These are phyloP conservation scores for Ictalurus punctatus DNA, from an alignment of 2,113 vertebrate species.

Conservation along the genomic window DNA sequence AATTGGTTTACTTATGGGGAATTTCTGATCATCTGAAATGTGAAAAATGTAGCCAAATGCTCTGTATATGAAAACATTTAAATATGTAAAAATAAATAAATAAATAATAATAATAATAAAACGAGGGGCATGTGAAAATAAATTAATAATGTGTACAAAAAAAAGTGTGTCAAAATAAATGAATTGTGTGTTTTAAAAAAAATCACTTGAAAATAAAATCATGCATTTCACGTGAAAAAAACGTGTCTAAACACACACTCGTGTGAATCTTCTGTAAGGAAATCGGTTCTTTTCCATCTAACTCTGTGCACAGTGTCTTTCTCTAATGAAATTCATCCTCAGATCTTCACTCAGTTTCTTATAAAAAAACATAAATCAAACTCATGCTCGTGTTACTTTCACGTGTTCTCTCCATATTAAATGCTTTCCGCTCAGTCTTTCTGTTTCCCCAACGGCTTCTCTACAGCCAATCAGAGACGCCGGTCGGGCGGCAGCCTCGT, in stretches of 20 bases:
- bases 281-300: background rate
- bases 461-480: constrained; percentile 46
- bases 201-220: background rate
- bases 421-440: background rate
- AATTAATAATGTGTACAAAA: background rate
- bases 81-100: too few relatives aligned
- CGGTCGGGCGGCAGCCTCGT: background rate
- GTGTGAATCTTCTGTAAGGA: background rate
- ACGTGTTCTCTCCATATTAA: background rate
- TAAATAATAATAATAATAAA: too few relatives aligned
- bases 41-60: background rate
- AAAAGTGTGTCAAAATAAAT: too few relatives aligned
- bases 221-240: background rate
- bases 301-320: background rate
- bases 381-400: background rate
- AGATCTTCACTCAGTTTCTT: background rate
- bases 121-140: background rate
- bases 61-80: background rate
- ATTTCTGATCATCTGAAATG: background rate
- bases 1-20: background rate
- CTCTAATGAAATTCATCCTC: background rate
- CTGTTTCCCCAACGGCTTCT: too few relatives aligned
- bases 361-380: background rate
- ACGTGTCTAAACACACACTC: background rate
- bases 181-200: too few relatives aligned